Base-by-base conservation (phyloP, 2,888 invertebrate genomes). In the Disparrhopalites patrizii region DNA sequence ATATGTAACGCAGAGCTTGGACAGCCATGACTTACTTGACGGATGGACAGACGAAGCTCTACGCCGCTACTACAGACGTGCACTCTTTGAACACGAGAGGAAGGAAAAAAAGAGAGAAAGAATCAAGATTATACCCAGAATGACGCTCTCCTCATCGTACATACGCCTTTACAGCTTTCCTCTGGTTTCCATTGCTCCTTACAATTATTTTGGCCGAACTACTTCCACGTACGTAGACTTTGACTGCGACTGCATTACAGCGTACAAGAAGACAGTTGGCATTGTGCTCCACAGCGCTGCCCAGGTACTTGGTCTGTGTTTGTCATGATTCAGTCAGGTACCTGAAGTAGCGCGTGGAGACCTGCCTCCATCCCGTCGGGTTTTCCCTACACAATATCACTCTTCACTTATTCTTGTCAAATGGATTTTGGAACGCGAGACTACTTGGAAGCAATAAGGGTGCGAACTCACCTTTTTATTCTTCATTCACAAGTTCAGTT, bases 291-390 rank as follows among this genome's bases (percentile, higher is more conserved):
- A 68, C 70, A 69, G 70, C 66, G 72, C 67, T 70, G 67, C 72
- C 66, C 89, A 84, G 90, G 89, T 89, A 86, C 89, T 82, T 85
- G 83, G 88, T 81, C 91, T 91, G 84, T 84, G 82, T 81, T 79
- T 81, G 79, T 63, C 66, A 70, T 78, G 30, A 50, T 55, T 81
- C 80, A 92, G 93, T 93, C 93, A 93, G 93, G 93, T 93, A 93
- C 93, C 93, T 91, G 92, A 93, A 93, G 93, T 93, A 93, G 93
- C 93, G 93, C 93, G 92, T 92, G 92, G 83, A 82, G 89, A 85
- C 85, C 81, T 81, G 81, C 57, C 57, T 40, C 40, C 25, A 57
- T 57, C 40, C 40, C 57, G 40, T 57, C 57, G 57, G 57, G 54
- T 54, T 54, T 54, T 54, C 54, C 54, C 54, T 31, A 52, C 7